Evolutionary conservation across 2,797 vertebrate genomes (phyloP).

Genomic region (Scomberomorus guttatus): DNA sequence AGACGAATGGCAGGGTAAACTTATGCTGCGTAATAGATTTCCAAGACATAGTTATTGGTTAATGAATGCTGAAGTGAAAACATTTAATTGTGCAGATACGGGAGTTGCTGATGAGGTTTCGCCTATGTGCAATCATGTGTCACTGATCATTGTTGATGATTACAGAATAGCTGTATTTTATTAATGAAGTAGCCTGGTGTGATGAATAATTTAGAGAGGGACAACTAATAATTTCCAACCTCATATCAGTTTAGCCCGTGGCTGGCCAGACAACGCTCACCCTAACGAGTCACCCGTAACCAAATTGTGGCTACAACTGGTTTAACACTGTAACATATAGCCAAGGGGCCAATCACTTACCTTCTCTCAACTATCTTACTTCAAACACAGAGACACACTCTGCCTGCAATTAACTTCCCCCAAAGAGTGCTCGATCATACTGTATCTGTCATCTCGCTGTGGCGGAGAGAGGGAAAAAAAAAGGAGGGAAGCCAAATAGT

Average conservation of each 20-base stretch:
- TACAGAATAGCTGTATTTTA: constrained; percentile 47
- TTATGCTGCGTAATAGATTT: constrained; percentile 73
- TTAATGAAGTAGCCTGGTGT: constrained; percentile 43
- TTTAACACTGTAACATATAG: constrained; percentile 45
- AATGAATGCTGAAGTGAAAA: constrained; percentile 79
- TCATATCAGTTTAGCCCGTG: constrained; percentile 44
- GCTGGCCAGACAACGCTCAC: constrained; percentile 44
- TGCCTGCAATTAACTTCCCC: constrained; percentile 78
- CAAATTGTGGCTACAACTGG: constrained; percentile 50
- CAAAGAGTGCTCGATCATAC: constrained; percentile 78
- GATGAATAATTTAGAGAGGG: constrained; percentile 55
- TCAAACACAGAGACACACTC: constrained; percentile 60
- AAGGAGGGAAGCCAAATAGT: constrained; percentile 91
- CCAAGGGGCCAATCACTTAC: constrained; percentile 62
- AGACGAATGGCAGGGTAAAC: constrained; percentile 81
- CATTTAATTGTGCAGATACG: constrained; percentile 66
- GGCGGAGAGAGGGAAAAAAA: constrained; percentile 71
- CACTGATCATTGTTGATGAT: constrained; percentile 61
- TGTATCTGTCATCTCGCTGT: constrained; percentile 76
- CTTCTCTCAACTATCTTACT: constrained; percentile 56
- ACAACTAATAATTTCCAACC: constrained; percentile 52
- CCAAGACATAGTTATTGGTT: constrained; percentile 74
- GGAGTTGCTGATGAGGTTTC: constrained; percentile 40
- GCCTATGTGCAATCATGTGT: constrained; percentile 23
- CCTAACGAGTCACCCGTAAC: constrained; percentile 39